phyloP scores from a whole-genome alignment of 1,140 invertebrate genomes.

The Temnothorax longispinosus region DNA sequence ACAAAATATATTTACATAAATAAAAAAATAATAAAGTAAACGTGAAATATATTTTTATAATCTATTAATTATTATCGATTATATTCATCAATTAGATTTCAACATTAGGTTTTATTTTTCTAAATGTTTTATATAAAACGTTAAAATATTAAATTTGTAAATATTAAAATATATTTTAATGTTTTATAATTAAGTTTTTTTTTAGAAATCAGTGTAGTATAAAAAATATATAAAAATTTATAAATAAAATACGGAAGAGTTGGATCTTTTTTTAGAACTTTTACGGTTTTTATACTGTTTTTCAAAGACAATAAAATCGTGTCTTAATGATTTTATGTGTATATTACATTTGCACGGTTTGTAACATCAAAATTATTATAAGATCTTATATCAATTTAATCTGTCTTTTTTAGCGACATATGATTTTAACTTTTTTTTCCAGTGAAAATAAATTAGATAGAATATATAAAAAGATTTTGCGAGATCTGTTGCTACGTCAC shows the following conservation, averaged over 20 bases:
- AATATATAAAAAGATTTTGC: background rate
- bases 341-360: background rate
- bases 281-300: background rate
- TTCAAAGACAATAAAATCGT: background rate
- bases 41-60: background rate
- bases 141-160: too few species aligned
- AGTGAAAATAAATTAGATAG: background rate
- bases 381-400: background rate
- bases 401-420: background rate
- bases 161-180: background rate
- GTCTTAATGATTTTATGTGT: background rate
- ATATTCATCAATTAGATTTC: background rate
- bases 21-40: background rate
- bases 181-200: background rate
- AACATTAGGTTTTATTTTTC: background rate
- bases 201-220: background rate
- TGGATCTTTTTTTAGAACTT: background rate
- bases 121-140: background rate
- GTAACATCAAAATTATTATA: background rate
- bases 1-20: constrained; percentile 2
- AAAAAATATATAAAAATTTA: background rate
- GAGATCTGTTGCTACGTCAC: background rate
- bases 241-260: background rate
- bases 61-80: background rate
- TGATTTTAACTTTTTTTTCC: background rate